Evolutionary conservation across 2,888 invertebrate genomes (phyloP), one percentile per base, ranked within the genome.

Genomic region (Dryomyza anilis): DNA sequence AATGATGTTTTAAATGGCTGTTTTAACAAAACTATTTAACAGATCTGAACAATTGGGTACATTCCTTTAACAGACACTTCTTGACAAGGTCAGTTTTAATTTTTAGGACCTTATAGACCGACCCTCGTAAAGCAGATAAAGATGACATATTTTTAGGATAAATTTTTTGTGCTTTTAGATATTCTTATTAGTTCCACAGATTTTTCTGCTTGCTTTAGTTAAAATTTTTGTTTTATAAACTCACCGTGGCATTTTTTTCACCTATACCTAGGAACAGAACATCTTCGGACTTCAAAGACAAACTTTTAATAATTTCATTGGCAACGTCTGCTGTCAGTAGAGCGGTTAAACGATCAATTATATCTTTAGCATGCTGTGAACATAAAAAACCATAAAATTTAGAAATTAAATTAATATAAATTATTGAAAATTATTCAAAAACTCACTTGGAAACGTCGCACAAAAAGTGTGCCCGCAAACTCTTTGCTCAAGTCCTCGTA

Each of bases 231-330:
- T 64, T 23, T 52, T 5, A 19, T 39, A 27, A 58, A 70, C 77
- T 84, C 80, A 89, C 89, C 65, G 86, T 83, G 69, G 85, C 82
- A 55, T 73, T 72, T 73, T 85, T 86, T 55, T 83, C 76, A 53
- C 89, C 89, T 73, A 84, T 85, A 14, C 85, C 84, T 60, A 89
- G 70, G 71, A 89, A 86, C 46, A 89, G 63, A 14, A 86, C 80
- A 74, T 86, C 86, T 61, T 84, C 84, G 59, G 85, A 79, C 64
- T 83, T 78, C 12, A 88, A 65, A 30, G 73, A 71, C 12, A 77
- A 74, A 65, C 76, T 74, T 25, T 72, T 72, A 52, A 76, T 78
- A 43, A 88, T 71, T 64, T 79, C 76, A 48, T 73, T 74, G n/a
- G 84, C 81, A 39, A 84, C 78, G 12, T 80, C 73, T 30, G 77